Conservation (phyloP, 2,113 vertebrate genomes). For the Ctenomys sociabilis region DNA sequence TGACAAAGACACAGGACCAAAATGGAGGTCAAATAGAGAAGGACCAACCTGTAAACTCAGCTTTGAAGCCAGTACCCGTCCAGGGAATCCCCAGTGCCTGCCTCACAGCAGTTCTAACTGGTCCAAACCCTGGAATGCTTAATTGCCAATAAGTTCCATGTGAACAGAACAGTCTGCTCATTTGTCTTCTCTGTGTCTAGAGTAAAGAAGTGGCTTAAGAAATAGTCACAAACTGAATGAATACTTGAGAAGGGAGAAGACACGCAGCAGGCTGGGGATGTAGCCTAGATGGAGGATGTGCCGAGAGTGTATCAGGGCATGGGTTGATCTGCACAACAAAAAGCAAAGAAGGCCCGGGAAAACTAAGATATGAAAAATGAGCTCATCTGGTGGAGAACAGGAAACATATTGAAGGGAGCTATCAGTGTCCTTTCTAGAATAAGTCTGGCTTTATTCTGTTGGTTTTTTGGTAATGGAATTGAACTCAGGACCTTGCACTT, state of each 20-base stretch:
- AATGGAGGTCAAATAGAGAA: not conserved
- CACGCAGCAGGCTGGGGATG: not conserved
- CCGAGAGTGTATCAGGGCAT: no score
- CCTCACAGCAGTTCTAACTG: constrained; percentile 11
- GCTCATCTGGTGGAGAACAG: not conserved
- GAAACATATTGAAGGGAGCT: not conserved
- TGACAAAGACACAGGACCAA: not conserved
- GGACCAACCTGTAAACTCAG: not conserved
- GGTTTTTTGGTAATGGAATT: no score
- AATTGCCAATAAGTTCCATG: not conserved
- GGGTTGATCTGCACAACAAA: not conserved
- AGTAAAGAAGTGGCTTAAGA: constrained; percentile 9
- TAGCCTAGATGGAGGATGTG: not conserved
- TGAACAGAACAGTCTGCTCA: not conserved
- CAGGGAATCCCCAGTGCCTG: not conserved
- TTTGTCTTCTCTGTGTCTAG: not conserved
- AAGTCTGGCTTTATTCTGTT: constrained; percentile 1
- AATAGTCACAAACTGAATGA: constrained; percentile 5
- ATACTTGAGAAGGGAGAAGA: not conserved
- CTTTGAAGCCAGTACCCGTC: not conserved
- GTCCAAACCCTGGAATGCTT: not conserved
- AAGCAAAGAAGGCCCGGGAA: not conserved
- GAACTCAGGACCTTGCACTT: no score
- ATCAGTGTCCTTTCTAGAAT: not conserved
- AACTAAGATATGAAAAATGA: constrained; percentile 27